phyloP scores from a whole-genome alignment of 1,140 invertebrate genomes.

The Zaprionus vittiger region DNA sequence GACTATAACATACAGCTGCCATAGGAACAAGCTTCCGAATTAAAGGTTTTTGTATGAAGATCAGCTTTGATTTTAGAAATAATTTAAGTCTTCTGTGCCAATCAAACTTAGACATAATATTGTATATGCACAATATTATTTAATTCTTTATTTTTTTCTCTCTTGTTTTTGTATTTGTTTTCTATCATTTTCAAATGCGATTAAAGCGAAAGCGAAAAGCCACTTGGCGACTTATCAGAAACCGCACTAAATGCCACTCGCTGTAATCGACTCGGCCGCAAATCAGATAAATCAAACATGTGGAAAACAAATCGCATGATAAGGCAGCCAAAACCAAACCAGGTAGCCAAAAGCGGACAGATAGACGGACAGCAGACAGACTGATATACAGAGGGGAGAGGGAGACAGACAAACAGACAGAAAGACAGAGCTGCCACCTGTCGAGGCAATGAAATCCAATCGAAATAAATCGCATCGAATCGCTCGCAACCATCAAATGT shows the following conservation, averaged over 20 bases:
- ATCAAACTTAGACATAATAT: too few relatives aligned
- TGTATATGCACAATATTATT: background rate
- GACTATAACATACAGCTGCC: too few relatives aligned
- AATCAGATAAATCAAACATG: slow-evolving; percentile 77
- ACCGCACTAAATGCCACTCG: slow-evolving; percentile 37
- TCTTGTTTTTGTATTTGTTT: background rate
- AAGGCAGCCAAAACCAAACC: slow-evolving; percentile 39
- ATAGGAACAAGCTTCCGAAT: too few relatives aligned
- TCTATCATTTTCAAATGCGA: background rate
- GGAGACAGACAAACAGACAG: background rate
- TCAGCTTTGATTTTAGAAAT: too few relatives aligned
- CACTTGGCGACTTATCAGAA: slow-evolving; percentile 30
- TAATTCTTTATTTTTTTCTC: background rate
- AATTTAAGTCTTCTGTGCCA: too few relatives aligned
- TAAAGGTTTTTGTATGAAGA: too few relatives aligned
- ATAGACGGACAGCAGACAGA: background rate
- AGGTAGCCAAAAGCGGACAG: slow-evolving; percentile 19
- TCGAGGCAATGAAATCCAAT: slow-evolving; percentile 18
- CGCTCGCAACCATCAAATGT: slow-evolving; percentile 55
- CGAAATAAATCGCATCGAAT: slow-evolving; percentile 13
- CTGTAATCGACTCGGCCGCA: slow-evolving; percentile 55
- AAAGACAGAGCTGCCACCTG: slow-evolving; percentile 1
- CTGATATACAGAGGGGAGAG: too few relatives aligned
- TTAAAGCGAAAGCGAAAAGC: background rate
- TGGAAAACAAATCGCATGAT: slow-evolving; percentile 76